Conservation (phyloP, 2,113 vertebrate species). For the Columba livia region DNA sequence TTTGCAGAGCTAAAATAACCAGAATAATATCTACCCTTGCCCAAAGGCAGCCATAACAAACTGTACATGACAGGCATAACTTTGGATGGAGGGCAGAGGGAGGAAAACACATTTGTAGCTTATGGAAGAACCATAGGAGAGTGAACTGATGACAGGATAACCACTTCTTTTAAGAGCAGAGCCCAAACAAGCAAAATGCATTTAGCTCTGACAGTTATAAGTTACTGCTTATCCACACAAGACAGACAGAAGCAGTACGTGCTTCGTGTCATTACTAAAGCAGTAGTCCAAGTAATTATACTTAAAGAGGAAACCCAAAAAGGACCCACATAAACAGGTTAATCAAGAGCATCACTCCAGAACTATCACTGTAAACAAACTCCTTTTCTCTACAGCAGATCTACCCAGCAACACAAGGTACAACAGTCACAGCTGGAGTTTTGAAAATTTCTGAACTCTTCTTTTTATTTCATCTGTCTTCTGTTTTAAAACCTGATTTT, state of each 20-base stretch:
- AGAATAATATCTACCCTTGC: background rate
- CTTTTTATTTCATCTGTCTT: background rate
- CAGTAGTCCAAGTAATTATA: background rate
- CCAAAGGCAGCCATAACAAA: background rate
- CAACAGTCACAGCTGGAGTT: conserved; percentile 16
- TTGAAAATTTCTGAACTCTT: background rate
- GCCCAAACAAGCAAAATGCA: background rate
- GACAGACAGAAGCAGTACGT: background rate
- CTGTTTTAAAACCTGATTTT: background rate
- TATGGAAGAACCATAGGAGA: background rate
- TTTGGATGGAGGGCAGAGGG: background rate
- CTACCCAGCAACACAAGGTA: background rate
- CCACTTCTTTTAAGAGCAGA: background rate
- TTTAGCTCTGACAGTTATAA: background rate
- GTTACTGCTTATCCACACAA: background rate
- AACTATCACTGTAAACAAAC: background rate
- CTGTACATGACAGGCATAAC: background rate
- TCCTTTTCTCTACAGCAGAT: background rate
- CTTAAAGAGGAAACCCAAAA: background rate
- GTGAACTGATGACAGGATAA: background rate
- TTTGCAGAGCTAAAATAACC: background rate
- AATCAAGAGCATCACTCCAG: background rate
- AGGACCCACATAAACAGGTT: background rate
- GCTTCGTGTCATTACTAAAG: background rate
- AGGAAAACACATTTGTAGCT: background rate